Percentiles rank a stretch among this genome's conserved stretches.
Conservation (phyloP, 2,113 vertebrate species). For the Prochilodus magdalenae region DNA sequence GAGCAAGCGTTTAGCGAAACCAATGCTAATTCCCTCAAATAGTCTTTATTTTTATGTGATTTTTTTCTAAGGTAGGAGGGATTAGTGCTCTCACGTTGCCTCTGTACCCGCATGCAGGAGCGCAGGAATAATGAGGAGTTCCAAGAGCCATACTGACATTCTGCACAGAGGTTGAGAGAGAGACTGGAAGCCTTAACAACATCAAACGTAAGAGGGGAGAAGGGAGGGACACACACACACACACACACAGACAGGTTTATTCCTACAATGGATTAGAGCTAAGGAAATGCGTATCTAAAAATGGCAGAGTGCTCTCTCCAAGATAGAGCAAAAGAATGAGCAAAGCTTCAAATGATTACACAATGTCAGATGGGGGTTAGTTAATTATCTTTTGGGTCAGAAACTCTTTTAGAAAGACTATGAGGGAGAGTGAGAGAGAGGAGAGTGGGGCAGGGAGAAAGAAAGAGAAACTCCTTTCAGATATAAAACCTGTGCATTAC, state of each 20-base stretch:
- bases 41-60: constrained; percentile 38
- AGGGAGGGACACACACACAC: too few relatives aligned
- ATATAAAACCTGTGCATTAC: too few relatives aligned
- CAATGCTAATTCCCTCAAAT: constrained; percentile 40
- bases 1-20: not conserved
- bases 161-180: constrained; percentile 31
- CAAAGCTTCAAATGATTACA: not conserved
- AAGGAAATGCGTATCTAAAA: constrained; percentile 42
- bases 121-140: constrained; percentile 49
- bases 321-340: not conserved
- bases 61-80: constrained; percentile 15
- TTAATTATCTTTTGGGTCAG: not conserved
- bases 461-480: not conserved
- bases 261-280: constrained; percentile 52
- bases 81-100: constrained; percentile 19
- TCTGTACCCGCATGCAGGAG: not conserved
- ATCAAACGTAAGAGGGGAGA: constrained; percentile 42
- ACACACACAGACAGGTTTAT: constrained; percentile 16
- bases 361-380: not conserved
- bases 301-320: not conserved
- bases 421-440: not conserved
- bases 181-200: constrained; percentile 38
- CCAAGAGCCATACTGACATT: constrained; percentile 44
- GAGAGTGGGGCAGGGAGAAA: not conserved
- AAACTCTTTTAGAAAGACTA: not conserved